phyloP scores from a whole-genome alignment of 2,888 invertebrate genomes.

The Cylindroiulus punctatus region DNA sequence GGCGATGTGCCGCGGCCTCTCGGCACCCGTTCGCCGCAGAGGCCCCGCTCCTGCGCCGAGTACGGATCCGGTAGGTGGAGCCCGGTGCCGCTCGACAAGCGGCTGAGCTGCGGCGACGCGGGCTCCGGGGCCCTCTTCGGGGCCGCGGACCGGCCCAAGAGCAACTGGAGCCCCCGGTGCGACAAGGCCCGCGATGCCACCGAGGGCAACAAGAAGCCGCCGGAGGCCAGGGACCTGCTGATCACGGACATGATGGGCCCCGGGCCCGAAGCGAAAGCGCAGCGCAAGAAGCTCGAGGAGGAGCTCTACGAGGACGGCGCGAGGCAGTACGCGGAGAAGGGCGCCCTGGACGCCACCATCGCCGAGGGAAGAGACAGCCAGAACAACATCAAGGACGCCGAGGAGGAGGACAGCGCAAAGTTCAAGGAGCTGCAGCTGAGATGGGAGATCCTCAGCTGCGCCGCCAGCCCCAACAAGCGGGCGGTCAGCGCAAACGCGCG shows the following conservation, averaged over 20 bases:
- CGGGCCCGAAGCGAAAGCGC: not conserved
- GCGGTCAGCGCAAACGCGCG: slow-evolving; percentile 57
- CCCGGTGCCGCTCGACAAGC: not conserved
- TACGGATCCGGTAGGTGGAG: not conserved
- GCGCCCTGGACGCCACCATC: slow-evolving; percentile 58
- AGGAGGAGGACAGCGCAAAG: slow-evolving; percentile 72
- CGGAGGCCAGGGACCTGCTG: not conserved
- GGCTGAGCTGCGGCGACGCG: not conserved
- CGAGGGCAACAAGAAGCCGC: slow-evolving; percentile 61
- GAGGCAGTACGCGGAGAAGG: slow-evolving; percentile 60
- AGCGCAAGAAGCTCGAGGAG: slow-evolving; percentile 23
- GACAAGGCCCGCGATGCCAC: slow-evolving; percentile 58
- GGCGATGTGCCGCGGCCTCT: not conserved
- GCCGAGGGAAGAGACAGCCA: slow-evolving; percentile 56
- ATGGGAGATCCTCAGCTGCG: slow-evolving; percentile 80
- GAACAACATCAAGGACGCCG: slow-evolving; percentile 58
- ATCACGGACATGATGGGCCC: slow-evolving; percentile 54
- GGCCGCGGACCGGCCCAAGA: no score
- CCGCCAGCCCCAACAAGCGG: slow-evolving; percentile 67
- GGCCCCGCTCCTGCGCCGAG: not conserved
- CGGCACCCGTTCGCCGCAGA: not conserved
- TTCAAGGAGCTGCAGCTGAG: slow-evolving; percentile 81
- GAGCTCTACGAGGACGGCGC: not conserved
- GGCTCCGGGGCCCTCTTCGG: not conserved
- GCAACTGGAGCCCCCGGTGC: slow-evolving; percentile 48